Percentiles rank a stretch among this genome's conserved stretches.
phyloP scores from a whole-genome alignment of 1,140 invertebrate species.

The Drosophila repleta region DNA sequence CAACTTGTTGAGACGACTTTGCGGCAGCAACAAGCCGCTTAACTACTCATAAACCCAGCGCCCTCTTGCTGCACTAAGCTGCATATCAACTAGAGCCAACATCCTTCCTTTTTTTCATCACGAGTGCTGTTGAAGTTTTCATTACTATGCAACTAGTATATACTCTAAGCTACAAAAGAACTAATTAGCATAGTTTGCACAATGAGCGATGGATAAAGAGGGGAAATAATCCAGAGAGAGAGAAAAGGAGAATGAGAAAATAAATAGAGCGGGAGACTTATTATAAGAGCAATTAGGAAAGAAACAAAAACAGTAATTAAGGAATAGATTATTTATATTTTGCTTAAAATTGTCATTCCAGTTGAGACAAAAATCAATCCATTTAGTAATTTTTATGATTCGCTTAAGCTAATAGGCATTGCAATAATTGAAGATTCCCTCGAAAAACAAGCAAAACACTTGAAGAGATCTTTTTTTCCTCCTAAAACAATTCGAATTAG shows the following conservation, averaged over 20 bases:
- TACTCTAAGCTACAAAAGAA: neutral
- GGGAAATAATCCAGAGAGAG: neutral
- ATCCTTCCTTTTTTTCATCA: constrained; percentile 3
- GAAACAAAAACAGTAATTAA: too few relatives aligned
- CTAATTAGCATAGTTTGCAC: neutral
- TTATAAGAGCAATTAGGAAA: too few relatives aligned
- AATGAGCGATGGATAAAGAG: neutral
- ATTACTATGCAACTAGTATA: neutral
- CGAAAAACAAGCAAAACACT: constrained; percentile 32
- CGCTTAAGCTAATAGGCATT: neutral
- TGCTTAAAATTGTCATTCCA: too few relatives aligned
- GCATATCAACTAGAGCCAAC: constrained; percentile 11
- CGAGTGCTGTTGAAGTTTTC: constrained; percentile 1
- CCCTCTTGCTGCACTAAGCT: constrained; percentile 2
- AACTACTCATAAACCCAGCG: constrained; percentile 7
- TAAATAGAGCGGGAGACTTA: too few relatives aligned
- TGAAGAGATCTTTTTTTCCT: constrained; percentile 32
- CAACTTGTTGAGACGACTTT: constrained; percentile 72
- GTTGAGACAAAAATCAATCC: neutral
- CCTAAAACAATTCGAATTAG: constrained; percentile 13
- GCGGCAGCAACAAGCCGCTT: constrained; percentile 37
- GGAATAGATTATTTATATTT: too few relatives aligned
- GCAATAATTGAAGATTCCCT: constrained; percentile 19
- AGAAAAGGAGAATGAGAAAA: neutral
- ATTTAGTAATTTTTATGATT: constrained; percentile 15